A percentile compares a stretch with the other conserved stretches of the same genome.
Evolutionary conservation across 2,113 vertebrate genomes (phyloP).

Genomic region (Labeo rohita): DNA sequence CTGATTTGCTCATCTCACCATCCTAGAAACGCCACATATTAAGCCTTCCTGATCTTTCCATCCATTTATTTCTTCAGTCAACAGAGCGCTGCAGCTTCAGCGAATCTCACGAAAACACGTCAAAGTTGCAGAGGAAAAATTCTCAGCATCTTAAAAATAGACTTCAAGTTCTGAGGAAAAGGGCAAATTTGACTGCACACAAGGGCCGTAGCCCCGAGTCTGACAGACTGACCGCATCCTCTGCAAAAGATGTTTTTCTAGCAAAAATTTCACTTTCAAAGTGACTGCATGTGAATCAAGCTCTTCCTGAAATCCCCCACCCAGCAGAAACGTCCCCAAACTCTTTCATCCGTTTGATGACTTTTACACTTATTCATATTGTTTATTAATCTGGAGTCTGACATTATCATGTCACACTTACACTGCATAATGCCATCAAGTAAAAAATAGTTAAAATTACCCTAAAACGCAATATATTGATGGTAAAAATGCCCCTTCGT

Average conservation of each 20-base stretch:
- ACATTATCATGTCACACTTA: too few relatives aligned
- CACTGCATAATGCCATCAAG: too few relatives aligned
- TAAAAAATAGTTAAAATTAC: too few relatives aligned
- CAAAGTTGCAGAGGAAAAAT: background rate
- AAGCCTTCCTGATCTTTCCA: background rate
- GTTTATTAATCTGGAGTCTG: too few relatives aligned
- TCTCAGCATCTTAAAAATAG: background rate
- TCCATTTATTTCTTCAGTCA: background rate
- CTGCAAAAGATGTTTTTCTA: background rate
- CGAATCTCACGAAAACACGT: background rate
- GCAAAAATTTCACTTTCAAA: background rate
- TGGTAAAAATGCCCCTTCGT: too few relatives aligned
- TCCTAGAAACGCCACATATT: background rate
- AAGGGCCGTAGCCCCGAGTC: background rate
- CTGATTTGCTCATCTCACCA: background rate
- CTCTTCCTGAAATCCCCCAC: background rate
- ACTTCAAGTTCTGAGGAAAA: background rate
- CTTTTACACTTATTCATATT: too few relatives aligned
- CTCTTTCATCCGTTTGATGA: too few relatives aligned
- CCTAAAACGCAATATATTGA: background rate
- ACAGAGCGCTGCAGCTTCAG: background rate
- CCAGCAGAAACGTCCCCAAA: too few relatives aligned
- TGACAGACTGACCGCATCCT: background rate
- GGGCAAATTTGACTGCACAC: background rate
- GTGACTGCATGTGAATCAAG: background rate